Evolutionary conservation across 2,888 invertebrate genomes (phyloP).

Genomic region (Hyles lineata): DNA sequence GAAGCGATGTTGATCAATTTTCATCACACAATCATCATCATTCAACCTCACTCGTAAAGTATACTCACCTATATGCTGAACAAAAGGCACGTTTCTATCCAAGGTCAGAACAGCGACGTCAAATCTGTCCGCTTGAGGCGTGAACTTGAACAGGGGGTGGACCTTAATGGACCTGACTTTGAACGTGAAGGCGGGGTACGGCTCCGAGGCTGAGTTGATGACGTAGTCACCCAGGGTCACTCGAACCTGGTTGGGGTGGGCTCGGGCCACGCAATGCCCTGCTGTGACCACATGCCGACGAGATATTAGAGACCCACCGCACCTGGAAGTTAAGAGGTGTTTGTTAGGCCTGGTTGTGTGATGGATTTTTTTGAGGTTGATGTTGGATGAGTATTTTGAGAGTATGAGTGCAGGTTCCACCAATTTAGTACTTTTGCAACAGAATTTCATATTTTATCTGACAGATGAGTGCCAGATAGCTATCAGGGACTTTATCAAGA

Average conservation of each 20-base stretch:
- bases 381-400: not conserved
- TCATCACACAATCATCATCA: no score
- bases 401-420: no score
- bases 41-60: not conserved
- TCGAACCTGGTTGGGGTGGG: slow-evolving; percentile 95
- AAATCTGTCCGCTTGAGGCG: slow-evolving; percentile 95
- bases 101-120: slow-evolving; percentile 95
- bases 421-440: no score
- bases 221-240: slow-evolving; percentile 97
- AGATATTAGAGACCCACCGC: slow-evolving; percentile 96
- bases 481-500: no score
- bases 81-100: slow-evolving; percentile 94
- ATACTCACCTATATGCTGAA: slow-evolving; percentile 91
- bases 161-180: slow-evolving; percentile 95
- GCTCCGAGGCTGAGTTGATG: slow-evolving; percentile 96
- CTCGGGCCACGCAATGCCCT: slow-evolving; percentile 96
- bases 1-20: no score
- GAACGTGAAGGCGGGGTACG: slow-evolving; percentile 95
- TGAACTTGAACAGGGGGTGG: slow-evolving; percentile 93
- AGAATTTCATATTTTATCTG: no score
- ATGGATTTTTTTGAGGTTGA: not conserved
- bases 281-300: slow-evolving; percentile 96
- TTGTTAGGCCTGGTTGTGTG: slow-evolving; percentile 9
- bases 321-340: slow-evolving; percentile 82
- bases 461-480: no score